Base-by-base conservation (phyloP, 2,113 vertebrate genomes). In the Caretta caretta region DNA sequence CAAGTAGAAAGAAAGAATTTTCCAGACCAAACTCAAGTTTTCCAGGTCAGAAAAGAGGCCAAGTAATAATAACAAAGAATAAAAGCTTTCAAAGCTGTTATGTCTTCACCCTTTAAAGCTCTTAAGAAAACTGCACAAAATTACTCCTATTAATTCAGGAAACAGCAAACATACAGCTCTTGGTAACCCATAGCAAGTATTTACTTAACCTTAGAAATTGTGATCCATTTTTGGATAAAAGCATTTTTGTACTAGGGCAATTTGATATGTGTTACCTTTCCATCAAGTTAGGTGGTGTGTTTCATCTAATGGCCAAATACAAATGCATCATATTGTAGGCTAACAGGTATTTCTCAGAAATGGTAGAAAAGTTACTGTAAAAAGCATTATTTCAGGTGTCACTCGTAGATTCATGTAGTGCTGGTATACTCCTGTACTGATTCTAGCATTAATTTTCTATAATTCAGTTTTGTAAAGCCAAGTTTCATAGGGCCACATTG, bases 91-190 rank as follows among this genome's bases (percentile, higher is more conserved):
- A 94, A 93, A 91, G 16, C 56, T 93, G 57, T 93, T 95, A 95
- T 91, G 49, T 72, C 49, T 92, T 92, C 20, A 59, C 46, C 78
- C 46, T 93, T 92, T 17, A 83, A 95, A 81, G 82, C 75, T 90
- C 59, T 91, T 92, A 90, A 72, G 86, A 89, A 96, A 95, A 96
- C 59, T 48, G 13, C 46, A 85, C 13, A 94, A 92, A 90, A 97
- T 69, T 90, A 78, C 82, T 84, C 54, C 79, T 93, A 31, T 94
- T 97, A 97, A 95, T 95, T 91, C 90, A 87, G 22, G 8, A 27
- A 84, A 48, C 4, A 69, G 69, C 54, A 93, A 90, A 51, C 25
- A 81, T 10, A 83, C 1, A 87, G 49, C 27, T 82, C 80, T 38
- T 80, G 6, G 79, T 88, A 92, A 94, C 80, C 38, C 86, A 80